phyloP scores from a whole-genome alignment of 1,140 invertebrate genomes.

The Oryctes rhinoceros region DNA sequence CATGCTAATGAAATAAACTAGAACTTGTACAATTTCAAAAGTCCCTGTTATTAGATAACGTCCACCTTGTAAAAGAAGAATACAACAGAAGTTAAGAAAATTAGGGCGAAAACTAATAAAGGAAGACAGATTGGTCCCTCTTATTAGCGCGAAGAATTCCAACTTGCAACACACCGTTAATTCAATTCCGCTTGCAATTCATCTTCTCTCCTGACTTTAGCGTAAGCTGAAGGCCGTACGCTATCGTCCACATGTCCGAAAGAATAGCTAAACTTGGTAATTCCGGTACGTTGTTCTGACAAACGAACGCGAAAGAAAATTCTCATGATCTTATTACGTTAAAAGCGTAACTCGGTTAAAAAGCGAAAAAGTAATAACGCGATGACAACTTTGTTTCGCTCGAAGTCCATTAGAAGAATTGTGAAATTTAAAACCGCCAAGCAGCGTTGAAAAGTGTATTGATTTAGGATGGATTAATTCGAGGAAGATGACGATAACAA shows the following conservation, averaged over 20 bases:
- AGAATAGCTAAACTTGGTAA: conserved; percentile 12
- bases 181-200: conserved; percentile 47
- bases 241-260: conserved; percentile 9
- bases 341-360: conserved; percentile 14
- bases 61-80: not conserved
- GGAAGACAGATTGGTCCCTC: conserved; percentile 47
- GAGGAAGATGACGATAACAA: conserved; percentile 6
- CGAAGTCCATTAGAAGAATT: conserved; percentile 38
- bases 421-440: conserved; percentile 47
- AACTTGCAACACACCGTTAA: conserved; percentile 45
- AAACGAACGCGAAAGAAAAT: conserved; percentile 5
- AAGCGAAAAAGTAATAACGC: conserved; percentile 21
- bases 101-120: conserved; percentile 45
- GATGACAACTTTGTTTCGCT: conserved; percentile 5
- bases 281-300: not conserved
- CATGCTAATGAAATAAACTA: no score
- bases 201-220: conserved; percentile 45
- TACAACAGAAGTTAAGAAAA: conserved; percentile 5
- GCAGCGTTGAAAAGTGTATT: conserved; percentile 42
- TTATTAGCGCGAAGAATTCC: conserved; percentile 45
- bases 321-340: conserved; percentile 5
- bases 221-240: not conserved
- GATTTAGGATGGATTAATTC: conserved; percentile 41
- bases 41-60: not conserved
- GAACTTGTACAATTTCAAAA: not conserved